These are phyloP conservation scores for Schizothorax lantsangensis DNA, from an alignment of 2,797 vertebrate species.

Conservation along the genomic window DNA sequence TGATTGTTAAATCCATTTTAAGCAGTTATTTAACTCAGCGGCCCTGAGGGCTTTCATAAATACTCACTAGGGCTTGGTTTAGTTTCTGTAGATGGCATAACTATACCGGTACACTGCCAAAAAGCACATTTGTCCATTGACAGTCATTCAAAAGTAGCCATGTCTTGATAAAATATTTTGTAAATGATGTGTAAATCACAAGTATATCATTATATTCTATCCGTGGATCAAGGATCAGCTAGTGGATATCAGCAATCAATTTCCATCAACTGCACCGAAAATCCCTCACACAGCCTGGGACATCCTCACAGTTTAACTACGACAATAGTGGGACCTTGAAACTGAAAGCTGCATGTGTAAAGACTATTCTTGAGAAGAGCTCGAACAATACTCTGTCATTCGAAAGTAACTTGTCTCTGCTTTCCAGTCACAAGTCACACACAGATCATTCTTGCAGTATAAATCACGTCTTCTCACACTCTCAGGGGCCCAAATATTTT, in stretches of 20 bases:
- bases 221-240: background rate
- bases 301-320: background rate
- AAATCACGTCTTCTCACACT: background rate
- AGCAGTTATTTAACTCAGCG: background rate
- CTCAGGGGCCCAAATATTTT: background rate
- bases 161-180: background rate
- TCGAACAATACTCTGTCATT: slow-evolving; percentile 6
- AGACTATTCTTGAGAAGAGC: background rate
- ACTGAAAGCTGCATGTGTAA: background rate
- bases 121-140: background rate
- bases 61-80: background rate
- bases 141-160: background rate
- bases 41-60: background rate
- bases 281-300: background rate
- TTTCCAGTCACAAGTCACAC: slow-evolving; percentile 22
- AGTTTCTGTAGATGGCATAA: background rate
- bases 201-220: background rate
- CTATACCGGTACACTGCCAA: background rate
- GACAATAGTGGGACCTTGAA: background rate
- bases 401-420: slow-evolving; percentile 24
- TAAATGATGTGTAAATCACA: background rate
- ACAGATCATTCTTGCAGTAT: background rate
- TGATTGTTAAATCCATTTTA: background rate
- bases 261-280: background rate
- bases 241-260: background rate